Evolutionary conservation across 1,140 invertebrate genomes (phyloP), one percentile per base, ranked within the genome.

Genomic region (Drosophila baimaii): DNA sequence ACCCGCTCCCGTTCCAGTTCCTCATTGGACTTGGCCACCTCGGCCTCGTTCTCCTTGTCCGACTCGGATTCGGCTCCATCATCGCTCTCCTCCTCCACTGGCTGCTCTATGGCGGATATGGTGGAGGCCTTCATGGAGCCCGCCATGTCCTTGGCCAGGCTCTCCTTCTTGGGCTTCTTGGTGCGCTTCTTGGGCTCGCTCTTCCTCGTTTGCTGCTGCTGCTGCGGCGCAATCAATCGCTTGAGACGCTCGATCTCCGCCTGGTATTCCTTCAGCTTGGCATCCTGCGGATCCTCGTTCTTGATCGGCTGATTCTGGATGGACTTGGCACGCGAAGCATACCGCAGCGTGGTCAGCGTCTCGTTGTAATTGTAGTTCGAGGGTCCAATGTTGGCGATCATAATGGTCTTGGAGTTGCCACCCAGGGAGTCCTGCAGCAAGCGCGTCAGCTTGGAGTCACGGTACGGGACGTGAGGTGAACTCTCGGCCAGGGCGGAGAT

Each of bases 331-430:
- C 98, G 93, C 92, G 97, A 97, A 1, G 98, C 97, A 92, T 99
- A 99, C 21, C 98, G 93, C 58, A 99, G 93, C 5, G 98, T 99
- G 12, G 96, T 97, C 63, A 99, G 93, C 25, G 97, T 98, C 94
- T 99, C 98, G 88, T 99, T 98, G 92, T 97, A 98, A 93, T 99
- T 99, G 93, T 97, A 98, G 79, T 95, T 95, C 7, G 98, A 97
- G n/a, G 98, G 98, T 8, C 98, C 98, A 82, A 99, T 96, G 92
- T 98, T 98, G 17, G 98, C 98, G 29, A 99, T 97, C 98, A 99
- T 99, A 35, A 99, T 96, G 13, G 98, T 99, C 92, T 98, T 98
- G 43, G 98, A 97, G 94, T 99, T 99, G 10, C 98, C 98, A 70
- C 98, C 98, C 12, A 99, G 93, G 0, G 97, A 98, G 93, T 99